These are phyloP conservation scores for Molorchus minor DNA, from an alignment of 2,888 invertebrate genomes.

Conservation along the genomic window DNA sequence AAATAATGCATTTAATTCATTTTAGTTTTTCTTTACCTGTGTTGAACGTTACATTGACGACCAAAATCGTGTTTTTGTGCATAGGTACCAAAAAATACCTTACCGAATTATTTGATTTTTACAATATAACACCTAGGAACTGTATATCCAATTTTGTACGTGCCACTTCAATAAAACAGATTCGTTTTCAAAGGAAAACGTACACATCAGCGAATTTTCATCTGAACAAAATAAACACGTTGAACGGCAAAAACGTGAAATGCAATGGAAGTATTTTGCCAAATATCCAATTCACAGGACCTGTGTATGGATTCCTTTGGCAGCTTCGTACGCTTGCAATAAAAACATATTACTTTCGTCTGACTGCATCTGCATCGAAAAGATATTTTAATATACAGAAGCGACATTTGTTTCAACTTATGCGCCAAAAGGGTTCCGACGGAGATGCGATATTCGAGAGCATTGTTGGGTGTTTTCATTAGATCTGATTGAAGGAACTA, in stretches of 20 bases:
- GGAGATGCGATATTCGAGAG: not conserved
- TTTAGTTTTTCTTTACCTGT: no score
- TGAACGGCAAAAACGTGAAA: not conserved
- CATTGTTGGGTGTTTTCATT: no score
- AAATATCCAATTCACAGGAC: slow-evolving; percentile 22
- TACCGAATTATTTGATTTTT: no score
- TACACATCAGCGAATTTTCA: not conserved
- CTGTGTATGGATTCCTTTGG: slow-evolving; percentile 13
- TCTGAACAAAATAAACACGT: not conserved
- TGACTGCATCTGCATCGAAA: slow-evolving; percentile 26
- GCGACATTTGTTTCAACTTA: slow-evolving; percentile 8
- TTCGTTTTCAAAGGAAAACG: no score
- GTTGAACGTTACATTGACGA: no score
- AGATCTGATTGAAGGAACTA: no score
- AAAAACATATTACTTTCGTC: slow-evolving; percentile 25
- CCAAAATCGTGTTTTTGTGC: no score
- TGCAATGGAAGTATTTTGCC: slow-evolving; percentile 10
- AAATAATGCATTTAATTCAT: no score
- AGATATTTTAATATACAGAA: slow-evolving; percentile 26
- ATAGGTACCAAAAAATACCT: no score
- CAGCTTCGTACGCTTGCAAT: slow-evolving; percentile 24
- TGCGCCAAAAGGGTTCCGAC: not conserved
- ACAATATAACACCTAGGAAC: no score
- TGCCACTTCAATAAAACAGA: no score
- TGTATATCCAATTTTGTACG: no score